Percentiles rank a stretch among this genome's conserved stretches.
These are phyloP conservation scores for Anolis sagrei DNA, from an alignment of 2,113 vertebrate genomes.

Conservation along the genomic window DNA sequence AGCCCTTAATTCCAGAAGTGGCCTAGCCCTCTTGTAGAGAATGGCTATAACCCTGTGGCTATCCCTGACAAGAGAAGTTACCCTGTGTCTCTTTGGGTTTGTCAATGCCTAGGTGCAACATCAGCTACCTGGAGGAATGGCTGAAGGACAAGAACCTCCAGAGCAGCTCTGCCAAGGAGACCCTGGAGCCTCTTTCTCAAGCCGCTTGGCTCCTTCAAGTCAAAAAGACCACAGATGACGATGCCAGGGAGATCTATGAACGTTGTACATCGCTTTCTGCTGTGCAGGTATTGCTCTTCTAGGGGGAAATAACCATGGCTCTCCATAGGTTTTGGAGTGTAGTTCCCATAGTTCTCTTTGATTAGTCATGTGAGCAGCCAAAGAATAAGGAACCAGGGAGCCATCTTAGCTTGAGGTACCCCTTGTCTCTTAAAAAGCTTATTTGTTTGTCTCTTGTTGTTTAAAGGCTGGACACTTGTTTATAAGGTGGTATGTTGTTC, in stretches of 20 bases:
- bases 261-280: constrained; percentile 87
- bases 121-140: constrained; percentile 98
- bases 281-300: constrained; percentile 84
- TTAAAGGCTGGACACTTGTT: too few relatives aligned
- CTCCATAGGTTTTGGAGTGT: not conserved
- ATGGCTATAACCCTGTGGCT: too few relatives aligned
- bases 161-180: constrained; percentile 85
- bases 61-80: too few relatives aligned
- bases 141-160: constrained; percentile 93
- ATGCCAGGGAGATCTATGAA: constrained; percentile 89
- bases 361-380: too few relatives aligned
- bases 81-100: not conserved
- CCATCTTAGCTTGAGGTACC: too few relatives aligned
- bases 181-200: constrained; percentile 89
- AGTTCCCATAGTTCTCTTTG: not conserved
- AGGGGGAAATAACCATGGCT: not conserved
- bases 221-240: constrained; percentile 92
- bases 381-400: too few relatives aligned
- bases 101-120: constrained; percentile 86
- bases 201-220: constrained; percentile 97
- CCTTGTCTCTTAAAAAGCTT: too few relatives aligned
- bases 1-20: not conserved
- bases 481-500: too few relatives aligned
- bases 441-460: not conserved
- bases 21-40: not conserved